phyloP scores from a whole-genome alignment of 2,113 vertebrate genomes.

The Mystacornis crossleyi region DNA sequence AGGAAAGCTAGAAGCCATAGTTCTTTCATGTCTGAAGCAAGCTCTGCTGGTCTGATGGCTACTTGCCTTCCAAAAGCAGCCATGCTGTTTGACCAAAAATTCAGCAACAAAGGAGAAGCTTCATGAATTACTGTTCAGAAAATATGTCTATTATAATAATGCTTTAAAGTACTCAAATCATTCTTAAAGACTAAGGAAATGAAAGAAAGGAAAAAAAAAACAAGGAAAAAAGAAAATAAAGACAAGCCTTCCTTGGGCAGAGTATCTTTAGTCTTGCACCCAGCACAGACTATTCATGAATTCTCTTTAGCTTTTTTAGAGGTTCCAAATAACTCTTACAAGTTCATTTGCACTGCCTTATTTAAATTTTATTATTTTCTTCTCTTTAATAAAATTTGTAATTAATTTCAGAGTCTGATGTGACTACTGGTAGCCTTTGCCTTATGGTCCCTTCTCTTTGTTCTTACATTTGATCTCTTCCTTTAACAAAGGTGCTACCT shows the following conservation, averaged over 20 bases:
- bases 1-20: not conserved
- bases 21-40: not conserved
- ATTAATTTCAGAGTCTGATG: not conserved
- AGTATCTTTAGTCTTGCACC: not conserved
- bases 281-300: not conserved
- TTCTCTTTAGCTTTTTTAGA: not conserved
- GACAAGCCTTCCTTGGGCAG: not conserved
- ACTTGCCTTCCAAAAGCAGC: not conserved
- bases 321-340: not conserved
- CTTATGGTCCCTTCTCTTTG: not conserved
- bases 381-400: not conserved
- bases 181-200: not conserved
- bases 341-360: not conserved
- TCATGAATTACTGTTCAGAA: not conserved
- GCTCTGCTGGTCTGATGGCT: not conserved
- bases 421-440: not conserved
- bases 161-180: not conserved
- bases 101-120: not conserved
- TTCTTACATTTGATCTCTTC: not conserved
- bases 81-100: not conserved
- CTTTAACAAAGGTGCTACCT: not conserved
- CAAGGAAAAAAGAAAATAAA: fast-evolving
- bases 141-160: not conserved
- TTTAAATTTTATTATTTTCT: not conserved
- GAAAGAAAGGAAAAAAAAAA: fast-evolving